Percentiles rank a stretch among this genome's conserved stretches.
Conservation (phyloP, 64 coral and sea anemone genomes). For the Platygyra sinensis region DNA sequence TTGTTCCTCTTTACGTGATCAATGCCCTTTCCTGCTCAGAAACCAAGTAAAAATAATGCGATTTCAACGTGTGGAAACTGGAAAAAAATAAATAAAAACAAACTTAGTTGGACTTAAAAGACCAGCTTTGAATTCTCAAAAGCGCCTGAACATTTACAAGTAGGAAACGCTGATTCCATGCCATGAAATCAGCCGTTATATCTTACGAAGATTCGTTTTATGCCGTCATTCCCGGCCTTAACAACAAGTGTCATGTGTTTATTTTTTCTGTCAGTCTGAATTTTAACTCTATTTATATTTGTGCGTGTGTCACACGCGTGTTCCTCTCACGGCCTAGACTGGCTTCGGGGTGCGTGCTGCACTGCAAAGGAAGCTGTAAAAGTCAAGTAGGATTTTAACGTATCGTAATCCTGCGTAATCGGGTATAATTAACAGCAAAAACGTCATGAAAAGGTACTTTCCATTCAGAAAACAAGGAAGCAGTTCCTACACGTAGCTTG, state of each 20-base stretch:
- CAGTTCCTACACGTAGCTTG: not conserved
- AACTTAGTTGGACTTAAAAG: too few species aligned
- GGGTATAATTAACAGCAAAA: not conserved
- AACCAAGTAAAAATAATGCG: not conserved
- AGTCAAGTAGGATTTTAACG: not conserved
- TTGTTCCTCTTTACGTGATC: conserved; percentile 7
- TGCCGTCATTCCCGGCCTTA: too few species aligned
- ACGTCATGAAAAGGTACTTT: not conserved
- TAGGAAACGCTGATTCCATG: too few species aligned
- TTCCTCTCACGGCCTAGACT: not conserved
- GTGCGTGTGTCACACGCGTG: not conserved
- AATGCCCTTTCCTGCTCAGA: not conserved
- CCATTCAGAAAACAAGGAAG: not conserved
- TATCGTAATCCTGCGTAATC: not conserved
- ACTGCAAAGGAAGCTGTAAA: conserved; percentile 10
- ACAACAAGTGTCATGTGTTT: too few species aligned
- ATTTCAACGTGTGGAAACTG: not conserved
- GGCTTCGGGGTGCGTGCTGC: not conserved
- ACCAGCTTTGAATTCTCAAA: too few species aligned
- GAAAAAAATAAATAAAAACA: too few species aligned
- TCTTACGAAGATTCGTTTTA: too few species aligned
- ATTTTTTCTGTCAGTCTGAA: too few species aligned
- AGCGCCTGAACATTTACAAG: too few species aligned
- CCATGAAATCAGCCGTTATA: too few species aligned
- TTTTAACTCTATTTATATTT: not conserved